phyloP scores from a whole-genome alignment of 2,797 vertebrate genomes.

The Sternarchorhynchus goeldii region DNA sequence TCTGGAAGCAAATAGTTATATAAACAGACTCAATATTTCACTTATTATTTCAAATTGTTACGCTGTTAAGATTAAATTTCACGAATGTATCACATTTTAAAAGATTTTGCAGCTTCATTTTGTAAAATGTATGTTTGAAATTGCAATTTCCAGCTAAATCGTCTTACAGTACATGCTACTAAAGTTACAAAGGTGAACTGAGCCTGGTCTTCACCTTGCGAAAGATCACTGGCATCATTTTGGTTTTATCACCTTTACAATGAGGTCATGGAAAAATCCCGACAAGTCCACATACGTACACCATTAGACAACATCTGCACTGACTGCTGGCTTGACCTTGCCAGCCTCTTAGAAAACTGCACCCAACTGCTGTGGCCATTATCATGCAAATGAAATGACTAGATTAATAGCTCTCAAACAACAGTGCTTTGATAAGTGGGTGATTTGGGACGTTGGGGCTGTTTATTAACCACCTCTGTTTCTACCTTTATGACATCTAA shows the following conservation, averaged over 20 bases:
- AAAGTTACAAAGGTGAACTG: conserved; percentile 28
- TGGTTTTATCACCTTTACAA: conserved; percentile 55
- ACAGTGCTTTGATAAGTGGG: conserved; percentile 49
- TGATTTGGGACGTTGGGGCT: conserved; percentile 53
- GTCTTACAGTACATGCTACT: conserved; percentile 7
- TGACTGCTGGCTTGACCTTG: conserved; percentile 47
- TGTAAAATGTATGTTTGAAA: neutral
- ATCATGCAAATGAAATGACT: conserved; percentile 50
- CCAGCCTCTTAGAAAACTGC: conserved; percentile 39
- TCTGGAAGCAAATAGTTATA: conserved; percentile 26
- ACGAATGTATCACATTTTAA: neutral
- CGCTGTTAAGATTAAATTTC: neutral
- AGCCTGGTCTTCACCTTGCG: conserved; percentile 37
- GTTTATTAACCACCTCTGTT: conserved; percentile 54
- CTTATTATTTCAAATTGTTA: neutral
- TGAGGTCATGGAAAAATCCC: conserved; percentile 62
- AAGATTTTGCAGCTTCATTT: neutral
- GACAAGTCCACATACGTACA: conserved; percentile 52
- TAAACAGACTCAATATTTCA: conserved; percentile 18
- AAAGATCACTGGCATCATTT: conserved; percentile 40
- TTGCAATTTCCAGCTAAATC: neutral
- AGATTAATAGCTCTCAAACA: conserved; percentile 52
- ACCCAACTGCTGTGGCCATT: conserved; percentile 46
- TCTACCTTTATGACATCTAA: conserved; percentile 55
- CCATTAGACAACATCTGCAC: conserved; percentile 57